Percentiles rank a stretch among this genome's conserved stretches.
Conservation (phyloP, 2,113 vertebrate species). For the Oenanthe oenanthe region DNA sequence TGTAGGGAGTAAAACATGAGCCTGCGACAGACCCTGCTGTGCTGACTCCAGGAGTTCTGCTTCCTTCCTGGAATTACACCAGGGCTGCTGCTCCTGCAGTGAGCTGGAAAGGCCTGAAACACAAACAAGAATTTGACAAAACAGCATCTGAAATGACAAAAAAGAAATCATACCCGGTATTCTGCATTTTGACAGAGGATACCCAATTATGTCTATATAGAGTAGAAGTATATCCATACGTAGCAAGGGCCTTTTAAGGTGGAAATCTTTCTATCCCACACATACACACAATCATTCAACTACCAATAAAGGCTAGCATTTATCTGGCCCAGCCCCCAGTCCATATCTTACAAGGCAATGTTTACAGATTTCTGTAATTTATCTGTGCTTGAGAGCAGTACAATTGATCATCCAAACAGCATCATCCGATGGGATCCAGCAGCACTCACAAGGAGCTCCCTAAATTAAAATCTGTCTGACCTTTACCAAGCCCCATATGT, state of each 20-base stretch:
- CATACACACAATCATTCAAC: not conserved
- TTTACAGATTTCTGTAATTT: conserved; percentile 53
- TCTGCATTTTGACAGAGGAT: not conserved
- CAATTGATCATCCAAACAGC: conserved; percentile 65
- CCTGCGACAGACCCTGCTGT: not conserved
- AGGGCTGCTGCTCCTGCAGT: not conserved
- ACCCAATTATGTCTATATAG: conserved; percentile 15
- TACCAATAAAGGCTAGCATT: conserved; percentile 58
- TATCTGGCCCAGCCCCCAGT: not conserved
- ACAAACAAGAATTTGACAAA: not conserved
- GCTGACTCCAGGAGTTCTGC: not conserved
- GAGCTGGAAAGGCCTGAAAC: not conserved
- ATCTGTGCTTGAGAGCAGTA: conserved; percentile 69
- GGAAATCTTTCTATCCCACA: conserved; percentile 7
- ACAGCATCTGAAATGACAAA: not conserved
- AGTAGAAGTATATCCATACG: not conserved
- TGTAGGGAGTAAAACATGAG: conserved; percentile 22
- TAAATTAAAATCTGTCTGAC: conserved; percentile 66
- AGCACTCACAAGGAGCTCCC: not conserved
- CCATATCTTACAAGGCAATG: conserved; percentile 59
- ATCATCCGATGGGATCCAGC: conserved; percentile 34
- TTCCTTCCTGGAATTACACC: conserved; percentile 43
- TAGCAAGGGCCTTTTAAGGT: conserved; percentile 54
- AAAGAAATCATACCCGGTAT: not conserved
- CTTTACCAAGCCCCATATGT: conserved; percentile 34